A percentile compares a stretch with the other conserved stretches of the same genome.
phyloP scores from a whole-genome alignment of 2,888 invertebrate species.

The Stenolophus ochropezus region DNA sequence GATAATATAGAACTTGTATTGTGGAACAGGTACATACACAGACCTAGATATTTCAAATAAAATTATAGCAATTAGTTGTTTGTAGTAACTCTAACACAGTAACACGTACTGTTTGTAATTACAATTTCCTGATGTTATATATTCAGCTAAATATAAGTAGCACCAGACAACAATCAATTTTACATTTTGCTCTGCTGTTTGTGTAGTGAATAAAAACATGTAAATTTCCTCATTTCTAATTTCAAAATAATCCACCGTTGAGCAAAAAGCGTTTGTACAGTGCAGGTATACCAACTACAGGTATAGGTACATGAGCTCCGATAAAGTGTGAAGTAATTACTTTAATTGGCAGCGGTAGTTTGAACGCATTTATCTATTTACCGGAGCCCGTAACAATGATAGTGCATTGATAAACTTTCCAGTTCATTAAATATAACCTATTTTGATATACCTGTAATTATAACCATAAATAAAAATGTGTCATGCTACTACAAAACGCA shows the following conservation, averaged over 20 bases:
- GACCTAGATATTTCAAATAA: too few species aligned
- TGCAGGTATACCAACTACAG: not conserved
- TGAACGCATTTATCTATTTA: slow-evolving; percentile 50
- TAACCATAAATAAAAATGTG: slow-evolving; percentile 46
- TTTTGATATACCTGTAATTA: slow-evolving; percentile 53
- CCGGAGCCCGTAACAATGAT: slow-evolving; percentile 49
- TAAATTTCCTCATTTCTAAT: slow-evolving; percentile 39
- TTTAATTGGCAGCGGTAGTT: slow-evolving; percentile 53
- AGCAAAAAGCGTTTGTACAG: slow-evolving; percentile 1
- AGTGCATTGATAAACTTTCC: slow-evolving; percentile 50
- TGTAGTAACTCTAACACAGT: too few species aligned
- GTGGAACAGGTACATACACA: too few species aligned
- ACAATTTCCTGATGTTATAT: not conserved
- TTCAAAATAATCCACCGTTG: slow-evolving; percentile 5
- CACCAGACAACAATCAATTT: not conserved
- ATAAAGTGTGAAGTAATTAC: slow-evolving; percentile 55
- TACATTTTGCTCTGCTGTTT: not conserved
- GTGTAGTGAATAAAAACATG: not conserved
- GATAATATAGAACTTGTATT: too few species aligned
- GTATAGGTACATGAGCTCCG: slow-evolving; percentile 31
- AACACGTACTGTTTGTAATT: not conserved
- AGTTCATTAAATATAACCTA: slow-evolving; percentile 53
- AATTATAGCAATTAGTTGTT: too few species aligned
- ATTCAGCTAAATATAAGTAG: not conserved
- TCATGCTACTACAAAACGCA: not conserved